Base-by-base conservation (phyloP, 2,797 vertebrate species). In the Lerista edwardsae region DNA sequence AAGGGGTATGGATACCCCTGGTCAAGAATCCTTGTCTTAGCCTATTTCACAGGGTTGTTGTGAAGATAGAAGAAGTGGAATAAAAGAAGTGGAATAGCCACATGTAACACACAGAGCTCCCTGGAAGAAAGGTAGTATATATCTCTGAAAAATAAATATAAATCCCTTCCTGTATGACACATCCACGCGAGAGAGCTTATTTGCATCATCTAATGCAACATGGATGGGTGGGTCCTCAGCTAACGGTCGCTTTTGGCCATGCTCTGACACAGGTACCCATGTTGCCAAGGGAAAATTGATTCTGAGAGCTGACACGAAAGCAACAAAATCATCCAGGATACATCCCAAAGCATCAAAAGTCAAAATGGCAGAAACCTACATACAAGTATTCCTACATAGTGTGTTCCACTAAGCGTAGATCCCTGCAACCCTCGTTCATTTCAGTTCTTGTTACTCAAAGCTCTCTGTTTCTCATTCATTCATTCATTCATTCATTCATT, bases 221-320 rank as follows among this genome's bases (percentile, higher is more conserved):
- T n/a, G n/a, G n/a, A n/a, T n/a, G n/a, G n/a, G n/a, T 0, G 7
- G 2, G 0, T 2, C 1, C 44, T 25, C 69, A 64, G 6, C 0
- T 2, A 84, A 41, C 4, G 4, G 73, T n/a, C 14, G 6, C 36
- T 68, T n/a, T 69, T 21, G 27, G 19, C 25, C 34, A n/a, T 36
- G 25, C 61, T 81, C 1, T 0, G 3, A 23, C 10, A 44, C 55
- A 7, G 21, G 62, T 55, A 76, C 27, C 27, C 39, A 76, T 14
- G 12, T 19, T 25, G 69, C 23, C 11, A 0, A 23, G 0, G 71
- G 8, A 25, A 39, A 0, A 0, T 55, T 81, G n/a, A 72, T 36
- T 31, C 44, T 25, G 19, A 39, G 36, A n/a, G 15, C 79, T 81
- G 15, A 44, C 68, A 71, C 0, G 1, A 12, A 86, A 90, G 72